Conservation (phyloP, 2,888 invertebrate genomes). For the Sminthurinus aureus region DNA sequence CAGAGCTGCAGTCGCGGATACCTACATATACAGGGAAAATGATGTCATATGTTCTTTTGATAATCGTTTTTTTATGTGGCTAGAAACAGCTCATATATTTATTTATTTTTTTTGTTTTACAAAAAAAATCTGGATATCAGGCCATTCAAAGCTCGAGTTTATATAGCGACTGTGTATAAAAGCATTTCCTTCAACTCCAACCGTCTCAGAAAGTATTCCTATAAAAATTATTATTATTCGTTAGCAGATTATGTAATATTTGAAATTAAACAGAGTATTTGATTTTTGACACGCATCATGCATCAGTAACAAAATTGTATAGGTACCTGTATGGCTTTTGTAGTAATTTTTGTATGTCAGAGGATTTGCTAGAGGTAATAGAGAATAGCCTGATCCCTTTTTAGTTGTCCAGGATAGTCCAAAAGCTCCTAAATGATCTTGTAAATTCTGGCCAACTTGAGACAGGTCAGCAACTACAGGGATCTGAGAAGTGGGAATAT, state of each 20-base stretch:
- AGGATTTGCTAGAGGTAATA: conserved; percentile 47
- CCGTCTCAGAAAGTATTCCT: conserved; percentile 34
- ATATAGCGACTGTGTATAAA: conserved; percentile 49
- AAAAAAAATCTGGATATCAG: conserved; percentile 54
- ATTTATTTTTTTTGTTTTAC: too few species aligned
- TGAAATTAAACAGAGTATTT: too few species aligned
- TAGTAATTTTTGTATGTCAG: conserved; percentile 50
- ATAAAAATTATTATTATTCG: neutral
- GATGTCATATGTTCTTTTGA: too few species aligned
- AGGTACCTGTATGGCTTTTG: conserved; percentile 44
- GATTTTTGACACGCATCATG: neutral
- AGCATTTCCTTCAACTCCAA: conserved; percentile 54
- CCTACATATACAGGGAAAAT: too few species aligned
- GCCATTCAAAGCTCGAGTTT: conserved; percentile 49
- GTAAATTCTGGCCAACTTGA: conserved; percentile 53
- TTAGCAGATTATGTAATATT: too few species aligned
- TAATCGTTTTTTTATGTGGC: too few species aligned
- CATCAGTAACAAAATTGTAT: neutral
- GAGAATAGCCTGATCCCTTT: conserved; percentile 52
- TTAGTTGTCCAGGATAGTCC: conserved; percentile 48
- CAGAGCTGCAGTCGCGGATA: neutral
- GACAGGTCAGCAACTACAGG: conserved; percentile 50
- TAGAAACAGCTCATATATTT: too few species aligned
- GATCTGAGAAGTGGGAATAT: conserved; percentile 36
- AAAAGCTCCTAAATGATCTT: conserved; percentile 52